Evolutionary conservation across 30 jellyfish, hydroid and myxozoan species (phyloP).

Genomic region (Cassiopea xamachana): DNA sequence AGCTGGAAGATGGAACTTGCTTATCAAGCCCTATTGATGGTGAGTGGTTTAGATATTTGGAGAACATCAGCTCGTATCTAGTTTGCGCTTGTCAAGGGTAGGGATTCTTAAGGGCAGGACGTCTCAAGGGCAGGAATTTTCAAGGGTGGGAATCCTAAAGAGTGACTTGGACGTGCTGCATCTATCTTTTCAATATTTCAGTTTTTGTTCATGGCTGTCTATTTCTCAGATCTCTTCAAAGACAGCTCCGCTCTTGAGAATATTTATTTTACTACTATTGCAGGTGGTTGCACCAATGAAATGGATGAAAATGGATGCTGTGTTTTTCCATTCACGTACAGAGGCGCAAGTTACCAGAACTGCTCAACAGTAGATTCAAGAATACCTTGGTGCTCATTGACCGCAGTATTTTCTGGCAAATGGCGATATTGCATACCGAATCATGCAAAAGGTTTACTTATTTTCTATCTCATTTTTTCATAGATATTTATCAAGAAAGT

Average conservation of each 20-base stretch:
- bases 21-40: neutral
- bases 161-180: no score
- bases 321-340: slow-evolving; percentile 59
- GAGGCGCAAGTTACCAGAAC: neutral
- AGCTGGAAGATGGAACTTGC: neutral
- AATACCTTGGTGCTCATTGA: slow-evolving; percentile 50
- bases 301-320: slow-evolving; percentile 46
- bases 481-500: no score
- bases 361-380: slow-evolving; percentile 18
- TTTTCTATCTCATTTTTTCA: no score
- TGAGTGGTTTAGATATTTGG: neutral
- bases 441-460: slow-evolving; percentile 35
- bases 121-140: no score
- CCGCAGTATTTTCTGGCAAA: slow-evolving; percentile 8
- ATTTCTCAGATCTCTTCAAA: no score
- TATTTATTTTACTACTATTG: neutral
- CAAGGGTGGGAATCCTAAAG: no score
- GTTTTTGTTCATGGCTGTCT: no score
- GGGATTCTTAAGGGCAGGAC: no score
- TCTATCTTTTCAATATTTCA: no score
- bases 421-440: slow-evolving; percentile 54
- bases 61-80: no score
- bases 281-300: slow-evolving; percentile 27
- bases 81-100: no score
- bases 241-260: no score